These are phyloP conservation scores for Toxostoma redivivum DNA, from an alignment of 2,113 vertebrate genomes.

Conservation along the genomic window DNA sequence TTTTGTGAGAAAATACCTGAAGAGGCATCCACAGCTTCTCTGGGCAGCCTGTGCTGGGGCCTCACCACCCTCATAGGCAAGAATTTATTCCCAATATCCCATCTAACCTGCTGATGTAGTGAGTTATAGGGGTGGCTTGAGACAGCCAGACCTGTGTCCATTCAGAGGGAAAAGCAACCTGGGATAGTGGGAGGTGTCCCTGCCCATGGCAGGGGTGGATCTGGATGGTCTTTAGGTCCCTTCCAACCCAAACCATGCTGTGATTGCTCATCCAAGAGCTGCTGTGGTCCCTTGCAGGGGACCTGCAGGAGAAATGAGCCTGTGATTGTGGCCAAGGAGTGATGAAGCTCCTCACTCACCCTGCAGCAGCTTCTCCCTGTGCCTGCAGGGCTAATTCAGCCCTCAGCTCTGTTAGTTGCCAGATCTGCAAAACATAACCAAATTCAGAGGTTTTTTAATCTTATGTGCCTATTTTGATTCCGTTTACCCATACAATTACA, in stretches of 20 bases:
- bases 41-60: not conserved
- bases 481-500: not conserved
- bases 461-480: not conserved
- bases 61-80: not conserved
- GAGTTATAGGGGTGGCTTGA: not conserved
- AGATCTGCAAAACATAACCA: not conserved
- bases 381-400: not conserved
- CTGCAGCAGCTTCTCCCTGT: not conserved
- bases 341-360: not conserved
- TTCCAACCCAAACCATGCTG: not conserved
- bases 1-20: not conserved
- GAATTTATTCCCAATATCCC: not conserved
- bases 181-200: not conserved
- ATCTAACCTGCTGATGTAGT: not conserved
- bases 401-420: not conserved
- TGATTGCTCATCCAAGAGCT: not conserved
- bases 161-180: not conserved
- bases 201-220: not conserved
- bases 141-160: rapidly evolving
- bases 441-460: not conserved
- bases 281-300: rapidly evolving
- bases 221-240: not conserved
- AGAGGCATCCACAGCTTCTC: not conserved
- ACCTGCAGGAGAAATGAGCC: rapidly evolving
- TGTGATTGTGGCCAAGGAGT: rapidly evolving